These are phyloP conservation scores for Lerista edwardsae DNA, from an alignment of 2,797 vertebrate genomes.

Conservation along the genomic window DNA sequence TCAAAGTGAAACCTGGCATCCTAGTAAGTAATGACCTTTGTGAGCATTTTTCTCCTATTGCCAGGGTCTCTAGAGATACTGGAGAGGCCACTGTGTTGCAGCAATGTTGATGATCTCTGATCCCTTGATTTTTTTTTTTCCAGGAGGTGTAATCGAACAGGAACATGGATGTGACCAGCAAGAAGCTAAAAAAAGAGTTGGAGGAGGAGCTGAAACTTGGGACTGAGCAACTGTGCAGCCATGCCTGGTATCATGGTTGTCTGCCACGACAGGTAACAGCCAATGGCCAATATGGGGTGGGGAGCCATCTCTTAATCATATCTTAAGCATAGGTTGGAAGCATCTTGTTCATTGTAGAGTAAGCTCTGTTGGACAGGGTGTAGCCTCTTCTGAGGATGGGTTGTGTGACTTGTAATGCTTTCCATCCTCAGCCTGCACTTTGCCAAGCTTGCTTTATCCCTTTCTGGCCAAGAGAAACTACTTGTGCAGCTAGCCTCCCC, in stretches of 20 bases:
- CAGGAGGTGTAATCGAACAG: not conserved
- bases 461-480: not conserved
- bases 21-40: not conserved
- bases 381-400: not conserved
- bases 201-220: slow-evolving; percentile 86
- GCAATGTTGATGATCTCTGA: not conserved
- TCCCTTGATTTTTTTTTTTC: not conserved
- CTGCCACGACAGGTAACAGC: slow-evolving; percentile 81
- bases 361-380: too few relatives aligned
- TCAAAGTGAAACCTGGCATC: not conserved
- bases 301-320: too few relatives aligned
- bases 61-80: not conserved
- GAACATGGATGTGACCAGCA: slow-evolving; percentile 9
- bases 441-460: not conserved
- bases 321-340: not conserved
- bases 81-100: not conserved
- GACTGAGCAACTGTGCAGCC: slow-evolving; percentile 81
- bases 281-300: too few relatives aligned
- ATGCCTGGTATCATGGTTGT: slow-evolving; percentile 87
- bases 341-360: too few relatives aligned
- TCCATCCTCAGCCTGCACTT: not conserved
- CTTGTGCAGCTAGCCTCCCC: not conserved
- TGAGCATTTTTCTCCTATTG: not conserved
- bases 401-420: not conserved
- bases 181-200: slow-evolving; percentile 82